A percentile compares a stretch with the other conserved stretches of the same genome.
phyloP scores from a whole-genome alignment of 2,797 vertebrate species.

The Buphagus erythrorhynchus region DNA sequence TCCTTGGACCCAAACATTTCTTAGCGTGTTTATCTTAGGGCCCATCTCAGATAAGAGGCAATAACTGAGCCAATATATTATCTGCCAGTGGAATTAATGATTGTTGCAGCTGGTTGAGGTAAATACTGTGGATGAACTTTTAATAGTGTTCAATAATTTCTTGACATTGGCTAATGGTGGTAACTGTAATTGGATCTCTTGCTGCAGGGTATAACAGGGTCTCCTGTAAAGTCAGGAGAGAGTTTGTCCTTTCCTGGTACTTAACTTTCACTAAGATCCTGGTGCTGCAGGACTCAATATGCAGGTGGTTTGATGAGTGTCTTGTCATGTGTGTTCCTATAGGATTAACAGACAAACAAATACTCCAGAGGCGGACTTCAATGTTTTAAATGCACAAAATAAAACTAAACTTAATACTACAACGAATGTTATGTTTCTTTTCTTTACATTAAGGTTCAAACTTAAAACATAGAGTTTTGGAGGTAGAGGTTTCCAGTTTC shows the following conservation, averaged over 20 bases:
- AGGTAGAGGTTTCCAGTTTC: neutral
- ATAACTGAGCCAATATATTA: neutral
- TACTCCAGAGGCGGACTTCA: neutral
- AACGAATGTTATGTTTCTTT: neutral
- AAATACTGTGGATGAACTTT: neutral
- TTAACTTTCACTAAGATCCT: neutral
- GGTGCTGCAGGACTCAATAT: neutral
- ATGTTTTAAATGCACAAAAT: neutral
- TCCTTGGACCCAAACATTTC: neutral
- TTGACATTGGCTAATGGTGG: neutral
- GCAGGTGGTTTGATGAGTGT: neutral
- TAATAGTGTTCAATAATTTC: constrained; percentile 29
- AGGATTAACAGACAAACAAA: neutral
- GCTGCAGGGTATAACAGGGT: neutral
- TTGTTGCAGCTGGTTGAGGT: neutral
- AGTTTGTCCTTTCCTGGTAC: neutral
- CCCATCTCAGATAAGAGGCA: neutral
- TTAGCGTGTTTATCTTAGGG: neutral
- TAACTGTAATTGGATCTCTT: neutral
- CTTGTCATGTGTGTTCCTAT: neutral
- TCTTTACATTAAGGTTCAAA: neutral
- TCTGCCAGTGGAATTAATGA: neutral
- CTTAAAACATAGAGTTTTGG: neutral
- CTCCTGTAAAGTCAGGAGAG: neutral
- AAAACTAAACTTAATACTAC: neutral